Conservation (phyloP, 2,113 vertebrate species). For the Ptilorrhoa leucosticta region DNA sequence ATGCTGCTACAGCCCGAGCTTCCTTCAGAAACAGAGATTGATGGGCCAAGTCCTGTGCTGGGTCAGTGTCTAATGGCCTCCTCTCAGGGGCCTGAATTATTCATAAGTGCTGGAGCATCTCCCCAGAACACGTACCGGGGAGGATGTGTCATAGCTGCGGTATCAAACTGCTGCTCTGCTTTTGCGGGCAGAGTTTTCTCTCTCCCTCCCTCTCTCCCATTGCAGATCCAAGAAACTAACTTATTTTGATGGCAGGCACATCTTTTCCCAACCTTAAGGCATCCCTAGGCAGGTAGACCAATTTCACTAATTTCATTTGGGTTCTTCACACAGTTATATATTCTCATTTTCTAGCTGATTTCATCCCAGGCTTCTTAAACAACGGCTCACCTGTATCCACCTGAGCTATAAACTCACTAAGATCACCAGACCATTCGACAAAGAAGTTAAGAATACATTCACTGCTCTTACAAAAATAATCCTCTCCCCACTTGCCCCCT, state of each 20-base stretch:
- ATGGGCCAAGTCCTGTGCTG: slow-evolving; percentile 51
- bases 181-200: background rate
- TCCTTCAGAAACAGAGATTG: slow-evolving; percentile 65
- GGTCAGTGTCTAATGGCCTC: slow-evolving; percentile 66
- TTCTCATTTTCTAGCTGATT: background rate
- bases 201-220: background rate
- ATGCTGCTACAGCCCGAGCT: slow-evolving; percentile 25
- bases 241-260: background rate
- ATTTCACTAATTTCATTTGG: background rate
- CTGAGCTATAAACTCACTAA: background rate
- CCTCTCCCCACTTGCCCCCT: background rate
- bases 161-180: background rate
- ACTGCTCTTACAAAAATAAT: background rate
- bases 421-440: background rate
- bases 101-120: slow-evolving; percentile 57
- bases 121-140: background rate
- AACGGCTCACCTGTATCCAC: background rate
- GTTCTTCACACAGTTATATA: background rate
- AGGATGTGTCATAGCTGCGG: background rate
- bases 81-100: slow-evolving; percentile 69
- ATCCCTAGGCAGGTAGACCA: background rate
- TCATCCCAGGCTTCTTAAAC: background rate
- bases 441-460: background rate
- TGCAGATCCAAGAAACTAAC: background rate
- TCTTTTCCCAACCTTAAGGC: background rate